Evolutionary conservation across 2,113 vertebrate species (phyloP).

Genomic region (Bolborhynchus lineola): DNA sequence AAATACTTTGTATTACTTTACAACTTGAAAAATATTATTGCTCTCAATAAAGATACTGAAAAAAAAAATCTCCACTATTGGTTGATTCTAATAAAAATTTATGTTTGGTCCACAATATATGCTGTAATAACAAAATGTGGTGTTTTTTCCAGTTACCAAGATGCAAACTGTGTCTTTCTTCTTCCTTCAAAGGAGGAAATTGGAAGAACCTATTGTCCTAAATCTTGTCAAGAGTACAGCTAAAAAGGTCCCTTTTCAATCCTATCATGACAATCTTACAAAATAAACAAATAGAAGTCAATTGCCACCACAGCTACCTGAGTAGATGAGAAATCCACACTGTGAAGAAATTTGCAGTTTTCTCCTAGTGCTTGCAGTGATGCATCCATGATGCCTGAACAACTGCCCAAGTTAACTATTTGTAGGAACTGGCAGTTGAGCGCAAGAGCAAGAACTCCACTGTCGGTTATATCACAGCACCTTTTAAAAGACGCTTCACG

Average conservation of each 20-base stretch:
- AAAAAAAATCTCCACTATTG: neutral
- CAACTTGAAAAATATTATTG: neutral
- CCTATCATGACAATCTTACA: neutral
- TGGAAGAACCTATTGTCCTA: neutral
- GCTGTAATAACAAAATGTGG: neutral
- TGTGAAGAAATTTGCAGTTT: slow-evolving; percentile 77
- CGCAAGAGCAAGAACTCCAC: slow-evolving; percentile 75
- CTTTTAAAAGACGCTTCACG: slow-evolving; percentile 72
- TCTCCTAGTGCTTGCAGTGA: slow-evolving; percentile 77
- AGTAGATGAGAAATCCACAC: slow-evolving; percentile 80
- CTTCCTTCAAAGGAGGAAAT: neutral
- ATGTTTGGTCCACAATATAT: neutral
- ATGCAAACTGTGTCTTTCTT: neutral
- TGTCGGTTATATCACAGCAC: slow-evolving; percentile 77
- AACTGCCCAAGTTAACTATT: slow-evolving; percentile 76
- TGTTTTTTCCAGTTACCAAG: neutral
- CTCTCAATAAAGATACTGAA: neutral
- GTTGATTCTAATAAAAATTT: neutral
- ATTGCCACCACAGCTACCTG: slow-evolving; percentile 54
- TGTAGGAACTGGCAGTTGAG: slow-evolving; percentile 75
- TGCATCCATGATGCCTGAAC: slow-evolving; percentile 72
- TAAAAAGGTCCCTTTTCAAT: neutral
- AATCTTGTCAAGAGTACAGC: neutral
- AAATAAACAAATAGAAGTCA: neutral
- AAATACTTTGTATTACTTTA: neutral